Evolutionary conservation across 2,888 invertebrate genomes (phyloP).

Genomic region (Agelastica alni): DNA sequence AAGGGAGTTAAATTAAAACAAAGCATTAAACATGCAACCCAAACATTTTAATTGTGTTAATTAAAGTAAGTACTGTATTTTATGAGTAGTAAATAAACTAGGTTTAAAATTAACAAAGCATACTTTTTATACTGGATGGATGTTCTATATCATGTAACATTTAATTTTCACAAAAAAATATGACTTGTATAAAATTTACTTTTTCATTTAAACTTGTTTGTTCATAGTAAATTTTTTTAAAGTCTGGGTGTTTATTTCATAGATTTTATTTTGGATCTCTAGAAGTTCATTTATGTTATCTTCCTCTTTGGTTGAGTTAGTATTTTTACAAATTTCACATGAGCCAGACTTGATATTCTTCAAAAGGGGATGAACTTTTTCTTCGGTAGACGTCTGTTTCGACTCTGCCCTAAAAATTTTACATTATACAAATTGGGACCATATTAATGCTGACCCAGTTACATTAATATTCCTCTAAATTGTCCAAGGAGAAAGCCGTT

Average conservation of each 20-base stretch:
- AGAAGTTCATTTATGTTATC: constrained; percentile 20
- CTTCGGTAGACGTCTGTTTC: constrained; percentile 17
- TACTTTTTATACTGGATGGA: not conserved
- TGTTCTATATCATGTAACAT: not conserved
- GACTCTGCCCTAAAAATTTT: constrained; percentile 28
- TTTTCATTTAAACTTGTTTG: too few relatives aligned
- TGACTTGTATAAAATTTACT: too few relatives aligned
- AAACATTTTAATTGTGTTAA: too few relatives aligned
- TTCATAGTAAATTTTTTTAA: constrained; percentile 9
- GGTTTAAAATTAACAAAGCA: too few relatives aligned
- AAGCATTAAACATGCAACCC: too few relatives aligned
- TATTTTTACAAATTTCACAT: constrained; percentile 32
- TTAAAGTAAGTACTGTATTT: too few relatives aligned
- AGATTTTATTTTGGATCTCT: constrained; percentile 17
- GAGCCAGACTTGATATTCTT: constrained; percentile 27
- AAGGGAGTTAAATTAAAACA: too few relatives aligned
- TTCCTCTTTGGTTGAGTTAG: constrained; percentile 14
- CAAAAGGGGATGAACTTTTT: constrained; percentile 20
- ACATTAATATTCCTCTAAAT: constrained; percentile 54
- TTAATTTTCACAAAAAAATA: not conserved
- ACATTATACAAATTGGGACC: not conserved
- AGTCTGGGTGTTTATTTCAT: not conserved
- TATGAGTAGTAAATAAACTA: too few relatives aligned
- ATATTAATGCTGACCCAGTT: constrained; percentile 18
- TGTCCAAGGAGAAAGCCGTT: constrained; percentile 65